Base-by-base conservation (phyloP, 2,797 vertebrate species). In the Liparis tanakae region DNA sequence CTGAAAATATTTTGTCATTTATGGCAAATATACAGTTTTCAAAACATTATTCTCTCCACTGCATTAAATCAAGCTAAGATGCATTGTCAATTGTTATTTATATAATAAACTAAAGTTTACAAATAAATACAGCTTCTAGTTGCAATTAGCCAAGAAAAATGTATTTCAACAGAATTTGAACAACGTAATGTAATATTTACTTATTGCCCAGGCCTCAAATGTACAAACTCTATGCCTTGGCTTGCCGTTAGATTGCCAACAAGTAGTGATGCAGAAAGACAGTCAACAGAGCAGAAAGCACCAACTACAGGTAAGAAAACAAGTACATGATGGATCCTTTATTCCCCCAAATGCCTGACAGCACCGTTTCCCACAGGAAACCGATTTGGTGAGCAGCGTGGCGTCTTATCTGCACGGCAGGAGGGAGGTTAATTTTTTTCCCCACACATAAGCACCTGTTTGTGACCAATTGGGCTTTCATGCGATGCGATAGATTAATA, bases 361-460 rank as follows among this genome's bases (percentile, higher is more conserved):
- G 37, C 57, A n/a, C 36, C 6, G 57, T 59, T 59, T 59, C 37
- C 10, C 36, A 59, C 37, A 59, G 39, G 22, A 44, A 61, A 44
- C 7, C 43, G 22, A 20, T 63, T 62, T 33, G 37, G 20, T 15
- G 22, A 25, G 39, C 12, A 58, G 34, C 18, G 18, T 37, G 55
- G 12, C 15, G 46, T 51, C 30, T 6, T 14, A 65, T 15, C 33
- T 53, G 46, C 48, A 65, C 9, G 30, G 64, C 20, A 41, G 37
- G 12, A 60, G 10, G 7, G 57, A 57, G 54, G 41, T 39, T 55
- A 5, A 22, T 25, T 30, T 30, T 30, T 30, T 30, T 36, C 6
- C 17, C 12, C 39, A 39, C 7, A 63, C 18, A 36, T 18, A 44
- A 46, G 43, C 10, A 61, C 20, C 43, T 7, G 30, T n/a, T 64